A percentile compares a stretch with the other conserved stretches of the same genome.
Evolutionary conservation across 2,797 vertebrate genomes (phyloP).

Genomic region (Tragelaphus eurycerus): DNA sequence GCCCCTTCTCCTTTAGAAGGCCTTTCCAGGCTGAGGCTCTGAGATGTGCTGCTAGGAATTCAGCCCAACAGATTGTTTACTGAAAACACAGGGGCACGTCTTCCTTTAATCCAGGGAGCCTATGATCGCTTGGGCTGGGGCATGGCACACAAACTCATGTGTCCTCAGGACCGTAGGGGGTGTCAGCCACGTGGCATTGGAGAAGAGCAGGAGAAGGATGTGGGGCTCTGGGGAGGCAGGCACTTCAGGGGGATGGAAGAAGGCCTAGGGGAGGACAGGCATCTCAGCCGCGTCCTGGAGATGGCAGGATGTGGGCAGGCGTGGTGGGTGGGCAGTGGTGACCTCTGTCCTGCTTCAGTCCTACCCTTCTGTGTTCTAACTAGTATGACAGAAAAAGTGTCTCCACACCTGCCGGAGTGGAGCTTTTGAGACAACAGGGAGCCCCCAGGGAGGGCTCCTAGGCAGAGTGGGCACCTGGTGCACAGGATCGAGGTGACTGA

Average conservation of each 20-base stretch:
- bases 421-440: background rate
- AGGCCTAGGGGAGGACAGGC: background rate
- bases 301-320: background rate
- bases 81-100: background rate
- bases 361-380: background rate
- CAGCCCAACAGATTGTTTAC: background rate
- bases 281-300: background rate
- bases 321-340: background rate
- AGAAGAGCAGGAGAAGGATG: background rate
- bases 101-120: background rate
- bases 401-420: background rate
- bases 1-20: background rate
- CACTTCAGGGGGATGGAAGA: background rate
- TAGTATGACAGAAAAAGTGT: background rate
- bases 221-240: background rate
- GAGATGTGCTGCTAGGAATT: background rate
- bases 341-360: background rate
- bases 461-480: background rate
- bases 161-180: background rate
- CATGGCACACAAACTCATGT: background rate
- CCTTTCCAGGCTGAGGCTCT: background rate
- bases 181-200: background rate
- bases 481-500: background rate
- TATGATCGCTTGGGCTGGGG: background rate
- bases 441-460: background rate